Percentiles rank a stretch among this genome's conserved stretches.
phyloP scores from a whole-genome alignment of 1,140 invertebrate species.

The Thaumetopoea pityocampa region DNA sequence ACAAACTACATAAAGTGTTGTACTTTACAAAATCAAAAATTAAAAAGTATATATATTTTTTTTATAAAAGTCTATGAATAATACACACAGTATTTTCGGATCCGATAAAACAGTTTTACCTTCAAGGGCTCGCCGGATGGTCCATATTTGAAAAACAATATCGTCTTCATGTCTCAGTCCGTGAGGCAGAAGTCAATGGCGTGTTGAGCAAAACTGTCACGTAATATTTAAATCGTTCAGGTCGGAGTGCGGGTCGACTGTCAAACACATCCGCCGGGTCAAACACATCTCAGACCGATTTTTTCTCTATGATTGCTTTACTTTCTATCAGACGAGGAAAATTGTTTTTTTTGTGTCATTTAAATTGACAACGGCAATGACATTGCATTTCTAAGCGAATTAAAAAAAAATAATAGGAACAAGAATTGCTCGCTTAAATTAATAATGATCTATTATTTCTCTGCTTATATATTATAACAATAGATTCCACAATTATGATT shows the following conservation, averaged over 20 bases:
- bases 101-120: constrained; percentile 50
- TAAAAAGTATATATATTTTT: too few relatives aligned
- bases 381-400: too few relatives aligned
- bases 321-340: constrained; percentile 35
- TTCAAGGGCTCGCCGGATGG: constrained; percentile 35
- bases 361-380: too few relatives aligned
- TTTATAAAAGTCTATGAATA: too few relatives aligned
- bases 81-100: constrained; percentile 46
- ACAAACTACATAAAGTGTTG: too few relatives aligned
- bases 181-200: constrained; percentile 63
- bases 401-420: too few relatives aligned
- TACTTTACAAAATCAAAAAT: too few relatives aligned
- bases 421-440: too few relatives aligned
- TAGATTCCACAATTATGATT: too few relatives aligned
- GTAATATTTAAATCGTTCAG: constrained; percentile 75
- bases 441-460: too few relatives aligned
- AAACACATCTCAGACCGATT: constrained; percentile 50
- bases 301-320: constrained; percentile 54
- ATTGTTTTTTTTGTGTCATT: too few relatives aligned
- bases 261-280: constrained; percentile 56
- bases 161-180: constrained; percentile 65
- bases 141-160: constrained; percentile 67
- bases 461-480: too few relatives aligned
- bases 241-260: constrained; percentile 69
- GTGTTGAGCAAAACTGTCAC: constrained; percentile 69